These are phyloP conservation scores for Drosophila nigricruria DNA, from an alignment of 2,888 invertebrate species.

Conservation along the genomic window DNA sequence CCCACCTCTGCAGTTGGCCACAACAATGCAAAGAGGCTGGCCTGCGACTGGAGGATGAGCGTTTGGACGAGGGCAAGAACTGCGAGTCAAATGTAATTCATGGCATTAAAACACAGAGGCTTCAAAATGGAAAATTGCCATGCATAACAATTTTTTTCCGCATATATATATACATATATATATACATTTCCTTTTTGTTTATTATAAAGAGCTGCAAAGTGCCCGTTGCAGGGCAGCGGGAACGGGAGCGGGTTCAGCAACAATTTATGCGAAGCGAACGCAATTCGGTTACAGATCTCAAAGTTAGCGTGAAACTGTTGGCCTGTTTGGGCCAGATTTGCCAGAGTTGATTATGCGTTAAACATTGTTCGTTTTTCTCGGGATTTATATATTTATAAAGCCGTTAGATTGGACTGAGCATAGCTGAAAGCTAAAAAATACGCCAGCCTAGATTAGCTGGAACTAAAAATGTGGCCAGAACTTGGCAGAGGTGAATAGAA, in stretches of 20 bases:
- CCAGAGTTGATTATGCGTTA: conserved; percentile 54
- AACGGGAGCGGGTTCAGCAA: too few relatives aligned
- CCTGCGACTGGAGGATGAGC: conserved; percentile 21
- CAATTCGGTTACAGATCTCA: conserved; percentile 63
- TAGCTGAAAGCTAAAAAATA: background rate
- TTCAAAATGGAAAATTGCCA: conserved; percentile 82
- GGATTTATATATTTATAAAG: conserved; percentile 19
- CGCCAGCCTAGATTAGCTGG: background rate
- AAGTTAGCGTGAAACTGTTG: conserved; percentile 52
- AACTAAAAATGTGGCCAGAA: background rate
- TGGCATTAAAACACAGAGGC: conserved; percentile 76
- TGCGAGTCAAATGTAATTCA: conserved; percentile 65
- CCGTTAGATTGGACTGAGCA: conserved; percentile 30
- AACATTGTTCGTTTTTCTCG: conserved; percentile 50
- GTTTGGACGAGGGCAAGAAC: conserved; percentile 23
- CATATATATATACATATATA: background rate
- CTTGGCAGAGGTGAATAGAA: background rate
- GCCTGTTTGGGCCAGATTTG: conserved; percentile 35
- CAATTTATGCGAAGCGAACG: conserved; percentile 74
- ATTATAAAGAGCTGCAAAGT: conserved; percentile 73
- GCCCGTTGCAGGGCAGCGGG: conserved; percentile 38
- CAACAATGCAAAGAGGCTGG: conserved; percentile 51
- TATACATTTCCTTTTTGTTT: conserved; percentile 37
- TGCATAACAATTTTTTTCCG: conserved; percentile 77
- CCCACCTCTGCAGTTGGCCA: conserved; percentile 26